Percentiles rank a stretch among this genome's conserved stretches.
Conservation (phyloP, 2,888 invertebrate species). For the Idaea aversata region DNA sequence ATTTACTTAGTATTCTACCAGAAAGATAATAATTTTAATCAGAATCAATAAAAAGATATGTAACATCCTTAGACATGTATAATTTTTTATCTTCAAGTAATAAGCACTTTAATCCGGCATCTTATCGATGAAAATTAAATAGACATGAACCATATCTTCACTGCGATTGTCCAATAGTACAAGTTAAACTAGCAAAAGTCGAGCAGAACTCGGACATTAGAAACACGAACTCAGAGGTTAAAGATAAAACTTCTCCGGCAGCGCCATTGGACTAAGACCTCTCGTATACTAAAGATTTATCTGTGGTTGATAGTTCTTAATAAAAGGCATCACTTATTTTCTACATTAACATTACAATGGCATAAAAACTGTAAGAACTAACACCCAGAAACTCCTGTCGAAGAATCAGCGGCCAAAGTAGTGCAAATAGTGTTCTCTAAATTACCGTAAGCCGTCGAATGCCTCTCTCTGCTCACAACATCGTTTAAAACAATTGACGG, state of each 20-base stretch:
- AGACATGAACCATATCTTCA: conserved; percentile 52
- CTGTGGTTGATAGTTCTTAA: too few relatives aligned
- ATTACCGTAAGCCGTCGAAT: conserved; percentile 36
- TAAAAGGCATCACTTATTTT: too few relatives aligned
- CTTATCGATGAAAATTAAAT: conserved; percentile 52
- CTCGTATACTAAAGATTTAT: neutral
- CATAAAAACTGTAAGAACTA: neutral
- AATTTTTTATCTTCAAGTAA: neutral
- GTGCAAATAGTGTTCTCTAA: conserved; percentile 53
- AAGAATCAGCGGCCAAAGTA: conserved; percentile 51
- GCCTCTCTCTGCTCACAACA: conserved; percentile 31
- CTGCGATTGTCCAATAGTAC: conserved; percentile 55
- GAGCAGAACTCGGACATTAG: conserved; percentile 48
- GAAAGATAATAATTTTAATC: neutral
- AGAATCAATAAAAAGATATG: neutral
- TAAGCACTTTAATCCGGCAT: conserved; percentile 22
- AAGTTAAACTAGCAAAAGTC: conserved; percentile 63
- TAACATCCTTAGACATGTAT: neutral
- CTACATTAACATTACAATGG: neutral
- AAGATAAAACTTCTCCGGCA: conserved; percentile 54
- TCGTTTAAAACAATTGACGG: conserved; percentile 62
- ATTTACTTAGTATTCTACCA: too few relatives aligned
- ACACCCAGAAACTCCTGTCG: conserved; percentile 49
- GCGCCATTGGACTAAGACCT: conserved; percentile 23
- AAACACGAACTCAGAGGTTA: conserved; percentile 39